Evolutionary conservation across 1,140 invertebrate species (phyloP).

Genomic region (Papilio polyxenes): DNA sequence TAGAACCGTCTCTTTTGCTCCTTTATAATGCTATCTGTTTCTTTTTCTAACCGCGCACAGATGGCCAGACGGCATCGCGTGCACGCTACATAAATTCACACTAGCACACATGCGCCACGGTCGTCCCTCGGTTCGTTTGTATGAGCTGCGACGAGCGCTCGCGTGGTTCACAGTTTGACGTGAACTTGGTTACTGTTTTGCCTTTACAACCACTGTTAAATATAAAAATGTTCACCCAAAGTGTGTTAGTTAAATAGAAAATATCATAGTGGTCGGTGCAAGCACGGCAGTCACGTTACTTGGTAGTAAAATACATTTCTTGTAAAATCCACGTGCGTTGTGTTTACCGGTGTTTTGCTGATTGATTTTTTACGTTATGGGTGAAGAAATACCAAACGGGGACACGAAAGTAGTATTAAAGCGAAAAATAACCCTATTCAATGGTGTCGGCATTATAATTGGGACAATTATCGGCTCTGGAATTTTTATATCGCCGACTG

Average conservation of each 20-base stretch:
- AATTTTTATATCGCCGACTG: slow-evolving; percentile 90
- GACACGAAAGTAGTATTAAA: slow-evolving; percentile 85
- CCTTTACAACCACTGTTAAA: slow-evolving; percentile 63
- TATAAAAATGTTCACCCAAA: slow-evolving; percentile 75
- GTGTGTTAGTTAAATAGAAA: slow-evolving; percentile 66
- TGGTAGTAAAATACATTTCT: slow-evolving; percentile 45
- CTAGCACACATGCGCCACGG: slow-evolving; percentile 63
- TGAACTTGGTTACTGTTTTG: slow-evolving; percentile 49
- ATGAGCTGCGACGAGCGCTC: slow-evolving; percentile 42
- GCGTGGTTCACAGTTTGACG: slow-evolving; percentile 54
- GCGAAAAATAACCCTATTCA: slow-evolving; percentile 90
- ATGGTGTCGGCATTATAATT: slow-evolving; percentile 93
- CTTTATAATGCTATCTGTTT: not conserved
- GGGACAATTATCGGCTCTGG: slow-evolving; percentile 92
- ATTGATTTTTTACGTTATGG: slow-evolving; percentile 79
- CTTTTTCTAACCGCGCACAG: slow-evolving; percentile 9
- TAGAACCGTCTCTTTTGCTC: not conserved
- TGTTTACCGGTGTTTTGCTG: slow-evolving; percentile 58
- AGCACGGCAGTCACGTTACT: slow-evolving; percentile 29
- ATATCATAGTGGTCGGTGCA: slow-evolving; percentile 45
- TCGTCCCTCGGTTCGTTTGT: slow-evolving; percentile 53
- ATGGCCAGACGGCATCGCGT: slow-evolving; percentile 10
- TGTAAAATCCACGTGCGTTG: slow-evolving; percentile 62
- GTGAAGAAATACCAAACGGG: slow-evolving; percentile 70
- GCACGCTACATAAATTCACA: slow-evolving; percentile 38